Evolutionary conservation across 2,888 invertebrate genomes (phyloP), one percentile per base, ranked within the genome.

Genomic region (Agrochola lota): DNA sequence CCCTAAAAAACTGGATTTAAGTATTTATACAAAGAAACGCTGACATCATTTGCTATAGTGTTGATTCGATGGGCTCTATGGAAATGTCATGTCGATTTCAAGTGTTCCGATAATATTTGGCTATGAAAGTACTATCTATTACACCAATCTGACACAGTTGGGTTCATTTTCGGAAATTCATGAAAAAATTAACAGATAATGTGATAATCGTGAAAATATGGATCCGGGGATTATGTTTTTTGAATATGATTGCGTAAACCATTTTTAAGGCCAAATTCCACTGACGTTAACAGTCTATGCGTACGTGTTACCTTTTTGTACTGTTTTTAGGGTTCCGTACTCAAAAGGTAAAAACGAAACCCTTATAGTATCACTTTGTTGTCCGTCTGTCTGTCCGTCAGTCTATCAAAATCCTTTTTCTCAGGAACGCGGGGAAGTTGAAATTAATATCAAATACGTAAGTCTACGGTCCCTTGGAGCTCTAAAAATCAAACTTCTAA

Each of bases 21-120:
- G 86, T 78, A 81, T 74, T 85, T 72, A 75, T 84, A 69, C 75
- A 81, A 85, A 85, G 81, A 84, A 84, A 70, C 49, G 73, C 75
- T 80, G 81, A 84, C 80, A 84, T 85, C 78, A 81, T 80, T 74
- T 57, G 20, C 68, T 62, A 30, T n/a, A 78, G 68, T 79, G 62
- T 68, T 59, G 68, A n/a, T 40, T 12, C 52, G 59, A 76, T 74
- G 57, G 43, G 20, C 30, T 81, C 55, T 87, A 87, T 85, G 84
- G 78, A 80, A 81, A 78, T 80, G 30, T 81, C 71, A 55, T 75
- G 78, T 85, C 43, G 17, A 3, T 20, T 23, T 57, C 26, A 71
- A 86, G 81, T 77, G 81, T 78, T 55, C 55, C 5, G 75, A 81
- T 81, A 87, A 87, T 68, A 66, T 63, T 43, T 52, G 35, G n/a